A percentile compares a stretch with the other conserved stretches of the same genome.
Evolutionary conservation across 1,140 invertebrate genomes (phyloP).

Genomic region (Lepeophtheirus salmonis): DNA sequence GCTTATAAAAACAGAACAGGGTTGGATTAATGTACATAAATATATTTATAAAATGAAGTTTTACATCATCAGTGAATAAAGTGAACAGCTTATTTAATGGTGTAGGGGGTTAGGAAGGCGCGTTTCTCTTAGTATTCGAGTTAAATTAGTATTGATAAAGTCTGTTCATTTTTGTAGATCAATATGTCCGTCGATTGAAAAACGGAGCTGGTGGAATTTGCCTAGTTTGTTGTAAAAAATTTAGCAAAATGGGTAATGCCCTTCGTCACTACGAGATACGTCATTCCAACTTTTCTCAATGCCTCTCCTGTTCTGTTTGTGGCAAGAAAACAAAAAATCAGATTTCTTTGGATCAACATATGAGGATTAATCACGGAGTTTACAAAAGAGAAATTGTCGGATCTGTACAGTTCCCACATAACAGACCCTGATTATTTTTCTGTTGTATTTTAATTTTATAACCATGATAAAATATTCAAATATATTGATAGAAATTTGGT

Average conservation of each 20-base stretch:
- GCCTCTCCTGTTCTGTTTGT: neutral
- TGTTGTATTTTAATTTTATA: no score
- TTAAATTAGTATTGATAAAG: no score
- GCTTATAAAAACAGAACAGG: no score
- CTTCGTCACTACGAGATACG: neutral
- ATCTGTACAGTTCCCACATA: neutral
- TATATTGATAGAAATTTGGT: no score
- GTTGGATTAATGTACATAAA: no score
- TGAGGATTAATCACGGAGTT: neutral
- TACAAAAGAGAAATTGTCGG: neutral
- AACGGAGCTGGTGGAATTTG: neutral
- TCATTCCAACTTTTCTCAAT: neutral
- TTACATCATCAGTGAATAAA: no score
- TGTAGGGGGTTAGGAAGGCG: no score
- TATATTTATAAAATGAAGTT: no score
- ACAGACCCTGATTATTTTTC: no score
- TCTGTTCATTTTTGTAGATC: neutral
- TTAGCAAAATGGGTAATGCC: neutral
- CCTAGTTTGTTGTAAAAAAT: neutral
- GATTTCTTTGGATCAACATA: neutral
- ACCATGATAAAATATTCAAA: no score
- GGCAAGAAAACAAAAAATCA: neutral
- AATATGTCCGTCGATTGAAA: neutral
- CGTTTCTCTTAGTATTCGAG: no score
- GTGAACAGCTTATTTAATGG: no score